These are phyloP conservation scores for Xestia sexstrigata DNA, from an alignment of 2,888 invertebrate genomes.

Conservation along the genomic window DNA sequence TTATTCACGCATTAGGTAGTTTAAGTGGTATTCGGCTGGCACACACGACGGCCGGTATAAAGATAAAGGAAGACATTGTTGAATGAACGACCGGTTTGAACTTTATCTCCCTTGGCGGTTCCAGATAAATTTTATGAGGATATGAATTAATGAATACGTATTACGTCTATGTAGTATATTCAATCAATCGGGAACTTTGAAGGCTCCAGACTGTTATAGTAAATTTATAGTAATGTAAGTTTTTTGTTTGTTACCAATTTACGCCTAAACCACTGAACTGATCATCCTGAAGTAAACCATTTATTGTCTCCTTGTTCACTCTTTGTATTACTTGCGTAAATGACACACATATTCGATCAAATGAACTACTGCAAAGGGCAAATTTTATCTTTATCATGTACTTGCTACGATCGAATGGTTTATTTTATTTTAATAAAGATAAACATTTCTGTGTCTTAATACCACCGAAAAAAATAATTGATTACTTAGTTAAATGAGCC, in stretches of 20 bases:
- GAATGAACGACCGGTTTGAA: slow-evolving; percentile 21
- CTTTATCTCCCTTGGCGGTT: slow-evolving; percentile 16
- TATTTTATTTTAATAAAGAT: slow-evolving; percentile 29
- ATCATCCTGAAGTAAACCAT: not conserved
- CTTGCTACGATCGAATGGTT: slow-evolving; percentile 20
- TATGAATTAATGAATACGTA: not conserved
- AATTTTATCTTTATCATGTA: slow-evolving; percentile 24
- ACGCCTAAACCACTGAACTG: too few relatives aligned
- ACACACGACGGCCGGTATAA: slow-evolving; percentile 1
- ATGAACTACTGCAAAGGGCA: slow-evolving; percentile 26
- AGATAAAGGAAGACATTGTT: slow-evolving; percentile 26
- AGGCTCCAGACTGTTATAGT: not conserved
- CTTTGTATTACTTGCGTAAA: not conserved
- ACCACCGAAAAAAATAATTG: not conserved
- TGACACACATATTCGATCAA: slow-evolving; percentile 3
- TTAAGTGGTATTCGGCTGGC: slow-evolving; percentile 12
- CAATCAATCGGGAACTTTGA: not conserved
- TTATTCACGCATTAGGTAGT: slow-evolving; percentile 5
- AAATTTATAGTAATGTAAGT: too few relatives aligned
- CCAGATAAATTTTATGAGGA: not conserved
- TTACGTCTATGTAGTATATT: not conserved
- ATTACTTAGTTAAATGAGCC: not conserved
- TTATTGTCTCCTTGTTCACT: not conserved
- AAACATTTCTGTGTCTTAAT: slow-evolving; percentile 15
- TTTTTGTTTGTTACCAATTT: too few relatives aligned